These are phyloP conservation scores for Phrixothrix hirtus DNA, from an alignment of 2,888 invertebrate species.

Conservation along the genomic window DNA sequence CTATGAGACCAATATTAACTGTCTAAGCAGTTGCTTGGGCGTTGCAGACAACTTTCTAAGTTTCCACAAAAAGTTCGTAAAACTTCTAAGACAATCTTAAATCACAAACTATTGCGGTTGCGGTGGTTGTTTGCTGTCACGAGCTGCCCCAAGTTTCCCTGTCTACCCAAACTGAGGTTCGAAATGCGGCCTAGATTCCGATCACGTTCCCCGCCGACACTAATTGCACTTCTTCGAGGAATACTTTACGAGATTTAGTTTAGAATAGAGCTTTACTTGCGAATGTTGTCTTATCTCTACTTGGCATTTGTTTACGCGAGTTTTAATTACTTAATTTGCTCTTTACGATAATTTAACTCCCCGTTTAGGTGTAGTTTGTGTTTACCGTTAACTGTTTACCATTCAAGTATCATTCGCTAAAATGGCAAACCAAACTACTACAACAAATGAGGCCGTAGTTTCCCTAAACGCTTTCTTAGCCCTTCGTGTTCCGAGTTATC, in stretches of 20 bases:
- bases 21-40: slow-evolving; percentile 17
- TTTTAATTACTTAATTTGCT: slow-evolving; percentile 49
- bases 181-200: slow-evolving; percentile 46
- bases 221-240: slow-evolving; percentile 55
- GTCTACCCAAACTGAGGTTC: slow-evolving; percentile 32
- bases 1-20: slow-evolving; percentile 16
- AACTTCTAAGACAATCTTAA: slow-evolving; percentile 31
- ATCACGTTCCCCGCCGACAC: slow-evolving; percentile 52
- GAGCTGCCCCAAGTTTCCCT: slow-evolving; percentile 33
- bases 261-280: slow-evolving; percentile 48
- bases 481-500: too few relatives aligned
- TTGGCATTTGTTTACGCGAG: slow-evolving; percentile 50
- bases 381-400: not conserved
- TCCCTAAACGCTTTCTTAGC: too few relatives aligned
- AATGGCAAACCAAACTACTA: too few relatives aligned
- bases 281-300: slow-evolving; percentile 43
- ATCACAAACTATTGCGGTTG: slow-evolving; percentile 32
- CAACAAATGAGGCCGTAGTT: too few relatives aligned
- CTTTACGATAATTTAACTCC: slow-evolving; percentile 18
- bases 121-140: slow-evolving; percentile 44
- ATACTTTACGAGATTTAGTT: slow-evolving; percentile 51
- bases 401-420: not conserved
- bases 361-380: slow-evolving; percentile 2
- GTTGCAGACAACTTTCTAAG: slow-evolving; percentile 12
- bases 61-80: slow-evolving; percentile 24